phyloP scores from a whole-genome alignment of 2,797 vertebrate genomes.

The Chelonia mydas region DNA sequence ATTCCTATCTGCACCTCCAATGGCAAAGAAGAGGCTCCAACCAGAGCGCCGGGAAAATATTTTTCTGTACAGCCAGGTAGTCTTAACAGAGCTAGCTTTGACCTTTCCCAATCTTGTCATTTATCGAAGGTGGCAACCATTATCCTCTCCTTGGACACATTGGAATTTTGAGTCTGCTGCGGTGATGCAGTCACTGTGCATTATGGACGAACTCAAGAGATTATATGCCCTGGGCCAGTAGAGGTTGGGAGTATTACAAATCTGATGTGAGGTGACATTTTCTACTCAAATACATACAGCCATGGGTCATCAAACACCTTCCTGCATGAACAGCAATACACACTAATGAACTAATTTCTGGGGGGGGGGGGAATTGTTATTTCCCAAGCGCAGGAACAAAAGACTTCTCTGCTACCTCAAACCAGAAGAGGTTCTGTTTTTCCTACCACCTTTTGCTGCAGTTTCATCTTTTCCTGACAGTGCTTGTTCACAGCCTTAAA shows the following conservation, averaged over 20 bases:
- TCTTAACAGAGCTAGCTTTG: neutral
- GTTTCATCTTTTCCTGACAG: neutral
- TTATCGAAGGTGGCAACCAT: conserved; percentile 36
- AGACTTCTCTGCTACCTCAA: neutral
- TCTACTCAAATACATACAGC: conserved; percentile 59
- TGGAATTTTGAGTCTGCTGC: conserved; percentile 21
- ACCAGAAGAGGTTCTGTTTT: neutral
- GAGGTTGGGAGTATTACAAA: neutral
- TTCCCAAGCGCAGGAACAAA: conserved; percentile 8
- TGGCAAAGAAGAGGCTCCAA: neutral
- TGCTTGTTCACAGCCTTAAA: fast-evolving
- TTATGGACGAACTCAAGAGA: conserved; percentile 45
- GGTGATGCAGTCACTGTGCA: conserved; percentile 41
- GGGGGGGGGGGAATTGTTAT: neutral
- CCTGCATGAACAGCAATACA: conserved; percentile 51
- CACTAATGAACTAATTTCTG: conserved; percentile 50
- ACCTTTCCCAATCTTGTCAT: conserved; percentile 39
- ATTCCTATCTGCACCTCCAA: neutral
- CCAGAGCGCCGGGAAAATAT: neutral
- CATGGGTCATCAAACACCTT: conserved; percentile 44
- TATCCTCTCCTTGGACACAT: neutral
- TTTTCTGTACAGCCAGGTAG: neutral
- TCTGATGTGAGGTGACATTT: conserved; percentile 67
- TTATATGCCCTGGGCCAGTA: conserved; percentile 44
- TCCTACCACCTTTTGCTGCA: fast-evolving